These are phyloP conservation scores for Lampris incognitus DNA, from an alignment of 2,113 vertebrate genomes.

Conservation along the genomic window DNA sequence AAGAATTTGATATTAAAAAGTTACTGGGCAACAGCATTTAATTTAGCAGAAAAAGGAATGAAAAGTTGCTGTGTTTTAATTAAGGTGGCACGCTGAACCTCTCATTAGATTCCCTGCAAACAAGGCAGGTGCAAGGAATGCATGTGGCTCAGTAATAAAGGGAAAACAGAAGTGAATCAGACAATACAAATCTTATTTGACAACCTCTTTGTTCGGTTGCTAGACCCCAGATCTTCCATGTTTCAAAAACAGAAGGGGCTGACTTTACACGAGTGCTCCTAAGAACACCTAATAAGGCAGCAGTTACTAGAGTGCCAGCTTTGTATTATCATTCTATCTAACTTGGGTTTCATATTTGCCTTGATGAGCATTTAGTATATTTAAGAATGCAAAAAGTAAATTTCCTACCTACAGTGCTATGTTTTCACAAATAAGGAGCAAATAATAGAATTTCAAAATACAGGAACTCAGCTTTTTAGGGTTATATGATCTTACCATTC, in stretches of 20 bases:
- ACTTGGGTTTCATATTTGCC: neutral
- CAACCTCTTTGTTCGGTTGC: slow-evolving; percentile 32
- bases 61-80: slow-evolving; percentile 43
- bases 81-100: slow-evolving; percentile 24
- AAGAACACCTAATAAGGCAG: slow-evolving; percentile 7
- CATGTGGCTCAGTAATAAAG: slow-evolving; percentile 45
- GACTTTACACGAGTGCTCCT: neutral
- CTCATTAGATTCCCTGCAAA: slow-evolving; percentile 32
- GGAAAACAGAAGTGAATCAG: slow-evolving; percentile 52
- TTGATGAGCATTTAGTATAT: neutral
- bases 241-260: slow-evolving; percentile 7
- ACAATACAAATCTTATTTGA: slow-evolving; percentile 33
- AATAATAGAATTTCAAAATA: neutral
- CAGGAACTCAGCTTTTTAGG: neutral
- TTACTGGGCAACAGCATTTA: neutral
- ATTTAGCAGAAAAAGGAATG: slow-evolving; percentile 14
- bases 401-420: too few species aligned
- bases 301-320: neutral
- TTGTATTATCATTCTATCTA: neutral
- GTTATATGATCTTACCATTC: slow-evolving; percentile 5
- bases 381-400: too few species aligned
- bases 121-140: slow-evolving; percentile 18
- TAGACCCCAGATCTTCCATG: slow-evolving; percentile 15
- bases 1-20: slow-evolving; percentile 4
- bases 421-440: neutral